Evolutionary conservation across 1,140 invertebrate species (phyloP), one percentile per base, ranked within the genome.

Genomic region (Zaprionus kolodkinae): DNA sequence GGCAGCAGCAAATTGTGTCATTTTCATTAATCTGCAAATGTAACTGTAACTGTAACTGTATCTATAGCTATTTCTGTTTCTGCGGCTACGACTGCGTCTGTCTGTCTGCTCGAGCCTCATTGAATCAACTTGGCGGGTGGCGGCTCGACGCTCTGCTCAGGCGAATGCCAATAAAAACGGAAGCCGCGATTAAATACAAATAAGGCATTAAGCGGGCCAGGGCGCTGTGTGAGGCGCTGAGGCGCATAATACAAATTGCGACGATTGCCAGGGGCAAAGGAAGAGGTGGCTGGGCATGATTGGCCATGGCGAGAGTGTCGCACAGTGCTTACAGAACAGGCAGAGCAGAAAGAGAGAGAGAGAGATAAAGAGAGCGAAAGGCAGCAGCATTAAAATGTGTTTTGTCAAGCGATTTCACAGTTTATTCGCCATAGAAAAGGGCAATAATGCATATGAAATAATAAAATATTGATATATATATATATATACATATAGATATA

Each of bases 141-240:
- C 35, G n/a, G 36, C 4, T 40, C 21, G 21, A 21, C 21, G 21
- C 7, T 52, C 50, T 40, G 56, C 50, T 35, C 52, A 50, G 38
- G 57, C 52, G 55, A 54, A 62, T 80, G 80, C 80, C 85, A 87
- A 72, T 89, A 86, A 87, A 89, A 89, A 89, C 65, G 86, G 76
- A 89, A 89, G 85, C 85, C 81, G 81, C 85, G 85, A 89, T 89
- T 89, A 89, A 89, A 89, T 89, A 89, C 86, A 89, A 89, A 89
- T 89, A 89, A 89, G 85, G 75, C 85, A 89, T 89, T 89, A 89
- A 89, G 85, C 88, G 40, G 40, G 75, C 78, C 78, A 82, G 27
- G 52, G 27, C 7, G n/a, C 45, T 48, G 15, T 48, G 15, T 0
- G 43, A 85, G 85, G 85, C 85, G 85, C 86, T 89, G 85, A 81